A percentile compares a stretch with the other conserved stretches of the same genome.
Evolutionary conservation across 2,888 invertebrate species (phyloP).

Genomic region (Pycnomerus fuliginosus): DNA sequence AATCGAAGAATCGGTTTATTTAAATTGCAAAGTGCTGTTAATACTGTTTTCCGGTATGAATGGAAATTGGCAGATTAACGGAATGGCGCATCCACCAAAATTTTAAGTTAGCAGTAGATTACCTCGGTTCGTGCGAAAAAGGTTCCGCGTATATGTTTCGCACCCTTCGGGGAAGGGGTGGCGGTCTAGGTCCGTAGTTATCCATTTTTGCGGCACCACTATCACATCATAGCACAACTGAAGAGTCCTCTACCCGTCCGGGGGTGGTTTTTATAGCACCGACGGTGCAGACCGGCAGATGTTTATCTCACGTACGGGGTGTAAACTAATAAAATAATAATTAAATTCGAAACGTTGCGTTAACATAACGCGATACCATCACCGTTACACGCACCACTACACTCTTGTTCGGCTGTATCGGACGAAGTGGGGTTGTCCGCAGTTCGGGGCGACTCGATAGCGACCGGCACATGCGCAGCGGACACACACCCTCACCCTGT

Average conservation of each 20-base stretch:
- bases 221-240: constrained; percentile 25
- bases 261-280: no score
- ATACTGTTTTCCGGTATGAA: constrained; percentile 41
- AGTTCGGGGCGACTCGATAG: constrained; percentile 50
- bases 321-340: constrained; percentile 43
- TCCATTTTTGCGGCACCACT: constrained; percentile 53
- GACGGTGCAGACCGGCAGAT: no score
- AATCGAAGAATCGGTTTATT: no score
- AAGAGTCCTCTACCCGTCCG: neutral
- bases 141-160: constrained; percentile 68
- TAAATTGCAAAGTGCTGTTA: constrained; percentile 42
- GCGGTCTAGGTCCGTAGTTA: constrained; percentile 65
- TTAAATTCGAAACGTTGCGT: constrained; percentile 44
- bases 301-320: no score
- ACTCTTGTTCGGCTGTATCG: constrained; percentile 37
- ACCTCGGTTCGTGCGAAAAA: constrained; percentile 59
- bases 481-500: constrained; percentile 40
- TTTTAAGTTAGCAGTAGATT: no score
- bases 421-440: constrained; percentile 47
- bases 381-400: constrained; percentile 19
- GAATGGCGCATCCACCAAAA: no score
- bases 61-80: constrained; percentile 41
- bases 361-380: constrained; percentile 45
- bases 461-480: constrained; percentile 54
- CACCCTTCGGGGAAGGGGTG: constrained; percentile 63